phyloP scores from a whole-genome alignment of 2,888 invertebrate species.

The Volucella zonaria region DNA sequence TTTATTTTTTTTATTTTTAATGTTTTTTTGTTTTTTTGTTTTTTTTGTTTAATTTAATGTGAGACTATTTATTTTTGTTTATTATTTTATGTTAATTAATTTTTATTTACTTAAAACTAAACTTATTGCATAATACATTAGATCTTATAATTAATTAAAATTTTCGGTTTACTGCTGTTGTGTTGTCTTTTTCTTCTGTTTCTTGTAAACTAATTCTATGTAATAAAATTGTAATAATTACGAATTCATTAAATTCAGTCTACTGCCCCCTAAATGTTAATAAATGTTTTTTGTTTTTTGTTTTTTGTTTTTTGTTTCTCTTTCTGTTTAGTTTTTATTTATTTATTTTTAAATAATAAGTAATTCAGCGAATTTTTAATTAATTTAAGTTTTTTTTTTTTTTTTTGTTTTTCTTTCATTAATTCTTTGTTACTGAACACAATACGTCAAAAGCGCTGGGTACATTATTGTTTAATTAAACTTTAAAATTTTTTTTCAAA shows the following conservation, averaged over 20 bases:
- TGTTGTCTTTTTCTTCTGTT: background rate
- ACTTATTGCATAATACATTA: slow-evolving; percentile 49
- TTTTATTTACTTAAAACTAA: slow-evolving; percentile 38
- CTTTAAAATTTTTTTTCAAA: too few relatives aligned
- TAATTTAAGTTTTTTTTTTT: slow-evolving; percentile 18
- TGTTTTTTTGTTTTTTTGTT: slow-evolving; percentile 1
- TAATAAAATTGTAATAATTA: slow-evolving; percentile 56
- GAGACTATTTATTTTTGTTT: background rate
- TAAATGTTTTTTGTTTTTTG: too few relatives aligned
- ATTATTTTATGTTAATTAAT: slow-evolving; percentile 24
- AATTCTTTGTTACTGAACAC: slow-evolving; percentile 71
- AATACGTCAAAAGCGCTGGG: slow-evolving; percentile 74
- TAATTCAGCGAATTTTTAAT: slow-evolving; percentile 43
- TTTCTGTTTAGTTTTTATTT: slow-evolving; percentile 24
- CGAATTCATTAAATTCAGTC: slow-evolving; percentile 73
- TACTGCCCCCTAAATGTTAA: slow-evolving; percentile 70
- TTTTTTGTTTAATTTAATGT: slow-evolving; percentile 17
- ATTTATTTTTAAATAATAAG: slow-evolving; percentile 50
- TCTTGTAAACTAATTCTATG: slow-evolving; percentile 68
- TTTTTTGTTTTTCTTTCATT: slow-evolving; percentile 6
- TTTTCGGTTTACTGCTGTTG: background rate
- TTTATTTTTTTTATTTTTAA: background rate
- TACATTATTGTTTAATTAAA: slow-evolving; percentile 70
- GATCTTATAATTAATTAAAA: slow-evolving; percentile 60
- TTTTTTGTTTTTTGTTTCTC: slow-evolving; percentile 2